Evolutionary conservation across 2,113 vertebrate genomes (phyloP), one percentile per base, ranked within the genome.

Genomic region (Corythoichthys haematopterus): DNA sequence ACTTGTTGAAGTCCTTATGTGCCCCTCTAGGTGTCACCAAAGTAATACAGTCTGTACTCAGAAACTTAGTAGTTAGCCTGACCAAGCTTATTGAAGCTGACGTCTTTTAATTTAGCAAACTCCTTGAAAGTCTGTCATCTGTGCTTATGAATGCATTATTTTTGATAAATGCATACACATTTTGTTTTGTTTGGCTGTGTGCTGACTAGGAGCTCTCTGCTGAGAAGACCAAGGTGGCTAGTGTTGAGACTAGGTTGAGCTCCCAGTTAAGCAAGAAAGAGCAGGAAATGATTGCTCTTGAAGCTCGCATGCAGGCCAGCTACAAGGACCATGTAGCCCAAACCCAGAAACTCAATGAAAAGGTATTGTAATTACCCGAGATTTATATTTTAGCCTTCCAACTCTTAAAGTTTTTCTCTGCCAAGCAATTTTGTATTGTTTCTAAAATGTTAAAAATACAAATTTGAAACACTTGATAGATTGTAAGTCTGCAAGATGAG

Each of bases 281-380:
- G 60, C 93, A 93, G 70, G 95, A 98, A 79, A 89, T 94, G 2
- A 74, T 86, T 0, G 95, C 95, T 0, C 77, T 98, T 75, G 93
- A 96, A 82, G 92, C 93, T 0, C 94, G 95, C 35, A 97, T 98
- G 95, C 93, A 98, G 86, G 94, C 96, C 81, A 96, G 93, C 83
- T 97, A 97, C 84, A 92, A 92, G 81, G 93, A 96, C 77, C 95
- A 98, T 0, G 28, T 95, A 53, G 91, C 89, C 0, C 94, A 97
- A 83, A 93, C 90, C 0, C 96, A 98, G 80, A 92, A 89, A 78
- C 92, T 95, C 59, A 96, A 95, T 86, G 88, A 93, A 79, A 98
- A 98, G 94, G 96, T 64, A 52, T 53, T 59, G 52, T 14, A 35
- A 3, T 70, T 63, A 38, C 35, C 37, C 66, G 16, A 74, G 50